Evolutionary conservation across 2,797 vertebrate genomes (phyloP).

Genomic region (Neosilurus mollespiculum): DNA sequence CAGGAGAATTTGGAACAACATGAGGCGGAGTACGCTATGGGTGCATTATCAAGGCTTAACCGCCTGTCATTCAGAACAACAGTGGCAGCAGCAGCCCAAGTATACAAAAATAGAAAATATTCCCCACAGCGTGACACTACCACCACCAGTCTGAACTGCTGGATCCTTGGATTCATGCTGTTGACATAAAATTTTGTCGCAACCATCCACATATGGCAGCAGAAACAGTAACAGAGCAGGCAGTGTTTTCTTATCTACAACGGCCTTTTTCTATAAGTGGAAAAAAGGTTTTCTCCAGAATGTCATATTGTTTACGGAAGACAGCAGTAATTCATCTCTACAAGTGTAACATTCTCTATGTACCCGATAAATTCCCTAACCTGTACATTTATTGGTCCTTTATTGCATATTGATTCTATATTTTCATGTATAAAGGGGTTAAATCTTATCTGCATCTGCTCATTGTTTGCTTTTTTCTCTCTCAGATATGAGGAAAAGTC

Average conservation of each 20-base stretch:
- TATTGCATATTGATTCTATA: not conserved
- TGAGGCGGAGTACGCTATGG: too few relatives aligned
- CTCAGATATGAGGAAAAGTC: slow-evolving; percentile 87
- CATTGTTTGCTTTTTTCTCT: not conserved
- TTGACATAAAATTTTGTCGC: not conserved
- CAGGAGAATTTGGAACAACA: too few relatives aligned
- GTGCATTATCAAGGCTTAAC: too few relatives aligned
- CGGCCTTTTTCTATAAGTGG: not conserved
- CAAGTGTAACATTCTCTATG: not conserved
- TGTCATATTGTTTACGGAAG: not conserved
- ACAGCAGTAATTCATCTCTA: not conserved
- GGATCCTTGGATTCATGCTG: not conserved
- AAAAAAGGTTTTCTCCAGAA: not conserved
- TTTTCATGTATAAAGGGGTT: not conserved
- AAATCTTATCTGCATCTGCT: not conserved
- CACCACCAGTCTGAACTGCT: too few relatives aligned
- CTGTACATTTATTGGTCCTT: not conserved
- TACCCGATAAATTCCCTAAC: not conserved
- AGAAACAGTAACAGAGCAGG: not conserved
- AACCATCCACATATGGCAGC: not conserved
- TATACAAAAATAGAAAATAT: too few relatives aligned
- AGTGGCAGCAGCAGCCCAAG: too few relatives aligned
- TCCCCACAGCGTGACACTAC: too few relatives aligned
- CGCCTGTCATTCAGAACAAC: too few relatives aligned
- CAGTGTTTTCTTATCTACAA: not conserved